Conservation (phyloP, 2,113 vertebrate species). For the Nesoenas mayeri region DNA sequence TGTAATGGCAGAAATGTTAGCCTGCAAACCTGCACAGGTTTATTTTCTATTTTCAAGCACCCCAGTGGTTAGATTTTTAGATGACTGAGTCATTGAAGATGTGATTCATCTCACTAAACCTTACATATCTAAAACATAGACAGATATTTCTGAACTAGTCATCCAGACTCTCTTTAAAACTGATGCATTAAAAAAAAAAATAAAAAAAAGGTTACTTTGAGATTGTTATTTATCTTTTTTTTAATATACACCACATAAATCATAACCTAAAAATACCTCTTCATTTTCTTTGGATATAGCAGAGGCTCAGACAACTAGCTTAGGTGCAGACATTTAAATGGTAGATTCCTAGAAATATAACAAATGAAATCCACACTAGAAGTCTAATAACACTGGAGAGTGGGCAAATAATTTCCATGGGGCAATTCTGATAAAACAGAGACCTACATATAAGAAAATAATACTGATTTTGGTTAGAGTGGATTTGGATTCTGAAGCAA, state of each 20-base stretch:
- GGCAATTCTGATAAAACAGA: background rate
- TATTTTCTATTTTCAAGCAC: background rate
- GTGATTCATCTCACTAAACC: background rate
- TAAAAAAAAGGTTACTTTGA: background rate
- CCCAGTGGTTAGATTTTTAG: background rate
- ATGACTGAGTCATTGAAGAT: background rate
- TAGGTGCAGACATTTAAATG: background rate
- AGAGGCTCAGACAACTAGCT: background rate
- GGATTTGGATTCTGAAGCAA: background rate
- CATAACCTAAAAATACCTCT: background rate
- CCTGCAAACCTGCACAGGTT: background rate
- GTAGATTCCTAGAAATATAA: background rate
- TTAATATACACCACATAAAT: background rate
- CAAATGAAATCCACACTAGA: background rate
- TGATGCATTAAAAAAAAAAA: rapidly evolving
- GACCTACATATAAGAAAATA: background rate
- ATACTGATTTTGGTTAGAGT: background rate
- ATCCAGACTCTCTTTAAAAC: background rate
- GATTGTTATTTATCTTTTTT: background rate
- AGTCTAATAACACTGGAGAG: background rate
- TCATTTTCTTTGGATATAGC: background rate
- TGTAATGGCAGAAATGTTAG: background rate
- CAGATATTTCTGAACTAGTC: background rate
- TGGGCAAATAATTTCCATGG: background rate
- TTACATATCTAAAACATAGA: background rate